Evolutionary conservation across 1,140 invertebrate species (phyloP), one percentile per base, ranked within the genome.

Genomic region (Apis cerana): DNA sequence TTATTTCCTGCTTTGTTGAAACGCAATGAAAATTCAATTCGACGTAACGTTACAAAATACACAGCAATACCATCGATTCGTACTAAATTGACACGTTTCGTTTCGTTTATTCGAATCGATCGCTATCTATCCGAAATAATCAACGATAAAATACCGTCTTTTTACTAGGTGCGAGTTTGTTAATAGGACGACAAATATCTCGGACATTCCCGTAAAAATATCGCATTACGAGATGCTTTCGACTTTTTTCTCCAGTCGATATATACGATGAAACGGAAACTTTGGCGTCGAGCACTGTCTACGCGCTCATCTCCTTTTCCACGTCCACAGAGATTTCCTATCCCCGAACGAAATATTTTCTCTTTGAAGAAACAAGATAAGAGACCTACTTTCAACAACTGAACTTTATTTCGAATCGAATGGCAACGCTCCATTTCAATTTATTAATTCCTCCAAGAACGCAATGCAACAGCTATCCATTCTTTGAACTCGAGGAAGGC

Each of bases 341-440:
- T 52, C 76, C n/a, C 8, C 52, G 52, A 74, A 80, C 58, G 56
- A 75, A 72, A 74, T 64, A 71, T 72, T 64, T 80, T 75, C 79
- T 75, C 50, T 74, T 54, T 75, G 59, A 75, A 48, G 27, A 65
- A 80, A 75, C 33, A 58, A 79, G 77, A 62, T 61, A 69, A 69
- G 43, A 50, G 54, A 68, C 52, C 23, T 48, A 50, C 12, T 61
- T 70, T 61, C 54, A 27, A 67, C 0, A 70, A 70, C 43, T 62
- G 48, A 70, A 70, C 52, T 70, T 79, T 7, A 79, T 59, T 48
- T 70, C 9, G 17, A 61, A 61, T 58, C 23, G 56, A 70, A 33
- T 33, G 33, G 33, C 2, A 70, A 61, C n/a, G 21, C 27, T 21
- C 17, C 52, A 33, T 33, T n/a, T 59, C 21, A 78, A 69, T 78